A percentile compares a stretch with the other conserved stretches of the same genome.
phyloP scores from a whole-genome alignment of 1,140 invertebrate species.

The Eciton burchellii region DNA sequence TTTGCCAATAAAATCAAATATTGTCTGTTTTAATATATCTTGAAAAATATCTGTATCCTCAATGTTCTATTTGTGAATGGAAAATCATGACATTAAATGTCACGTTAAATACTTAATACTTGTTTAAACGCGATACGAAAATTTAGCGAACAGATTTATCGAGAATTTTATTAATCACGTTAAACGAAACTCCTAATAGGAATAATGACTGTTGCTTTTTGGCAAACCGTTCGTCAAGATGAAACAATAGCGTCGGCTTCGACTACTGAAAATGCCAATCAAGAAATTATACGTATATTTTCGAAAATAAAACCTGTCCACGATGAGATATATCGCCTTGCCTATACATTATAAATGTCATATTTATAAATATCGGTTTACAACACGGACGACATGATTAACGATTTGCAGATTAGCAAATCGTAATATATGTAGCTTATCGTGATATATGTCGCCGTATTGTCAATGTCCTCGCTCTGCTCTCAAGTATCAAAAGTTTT shows the following conservation, averaged over 20 bases:
- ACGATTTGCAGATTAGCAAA: constrained; percentile 38
- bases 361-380: constrained; percentile 9
- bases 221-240: neutral
- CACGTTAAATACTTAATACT: too few species aligned
- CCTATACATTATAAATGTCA: constrained; percentile 22
- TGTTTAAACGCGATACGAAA: neutral
- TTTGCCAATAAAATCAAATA: neutral
- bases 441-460: constrained; percentile 13
- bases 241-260: neutral
- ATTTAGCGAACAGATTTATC: constrained; percentile 5
- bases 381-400: constrained; percentile 43
- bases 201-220: constrained; percentile 20
- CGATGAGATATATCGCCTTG: constrained; percentile 20
- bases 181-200: neutral
- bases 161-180: neutral
- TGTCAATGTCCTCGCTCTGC: constrained; percentile 37
- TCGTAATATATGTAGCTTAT: constrained; percentile 53
- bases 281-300: neutral
- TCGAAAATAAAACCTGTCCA: constrained; percentile 24
- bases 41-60: neutral
- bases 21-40: constrained; percentile 14
- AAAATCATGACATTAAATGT: neutral
- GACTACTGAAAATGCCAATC: constrained; percentile 11
- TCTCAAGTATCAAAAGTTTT: constrained; percentile 21
- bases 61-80: neutral